Percentiles rank a stretch among this genome's conserved stretches.
These are phyloP conservation scores for Drosophila testacea DNA, from an alignment of 2,888 invertebrate genomes.

Conservation along the genomic window DNA sequence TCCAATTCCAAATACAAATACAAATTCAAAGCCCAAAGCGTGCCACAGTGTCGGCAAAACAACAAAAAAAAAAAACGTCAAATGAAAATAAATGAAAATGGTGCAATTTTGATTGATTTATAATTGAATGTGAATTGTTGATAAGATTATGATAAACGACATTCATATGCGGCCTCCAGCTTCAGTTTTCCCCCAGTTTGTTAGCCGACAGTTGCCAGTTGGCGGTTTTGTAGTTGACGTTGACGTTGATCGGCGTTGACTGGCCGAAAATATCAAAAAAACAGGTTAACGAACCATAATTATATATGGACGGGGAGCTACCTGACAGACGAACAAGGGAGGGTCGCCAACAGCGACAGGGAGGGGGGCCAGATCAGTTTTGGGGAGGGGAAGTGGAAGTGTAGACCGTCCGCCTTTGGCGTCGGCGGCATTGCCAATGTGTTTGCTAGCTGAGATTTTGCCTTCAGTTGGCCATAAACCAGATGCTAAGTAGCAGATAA, in stretches of 20 bases:
- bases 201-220: conserved; percentile 43
- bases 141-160: conserved; percentile 84
- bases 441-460: conserved; percentile 49
- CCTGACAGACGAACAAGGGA: conserved; percentile 20
- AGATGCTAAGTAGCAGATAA: conserved; percentile 10
- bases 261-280: conserved; percentile 49
- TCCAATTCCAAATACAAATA: conserved; percentile 11
- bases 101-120: conserved; percentile 84
- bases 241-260: conserved; percentile 69
- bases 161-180: conserved; percentile 63
- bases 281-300: conserved; percentile 76
- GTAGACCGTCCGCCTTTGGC: conserved; percentile 62
- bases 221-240: conserved; percentile 47
- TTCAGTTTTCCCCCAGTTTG: conserved; percentile 9
- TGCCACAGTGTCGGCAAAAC: conserved; percentile 64
- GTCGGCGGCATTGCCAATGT: conserved; percentile 75
- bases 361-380: background rate
- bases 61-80: conserved; percentile 64
- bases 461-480: conserved; percentile 35
- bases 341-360: conserved; percentile 6
- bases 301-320: conserved; percentile 35
- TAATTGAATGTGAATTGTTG: conserved; percentile 83
- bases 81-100: conserved; percentile 72
- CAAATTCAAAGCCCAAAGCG: conserved; percentile 42
- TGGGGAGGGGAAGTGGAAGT: conserved; percentile 24